Evolutionary conservation across 1,140 invertebrate species (phyloP).

Genomic region (Delia radicum): DNA sequence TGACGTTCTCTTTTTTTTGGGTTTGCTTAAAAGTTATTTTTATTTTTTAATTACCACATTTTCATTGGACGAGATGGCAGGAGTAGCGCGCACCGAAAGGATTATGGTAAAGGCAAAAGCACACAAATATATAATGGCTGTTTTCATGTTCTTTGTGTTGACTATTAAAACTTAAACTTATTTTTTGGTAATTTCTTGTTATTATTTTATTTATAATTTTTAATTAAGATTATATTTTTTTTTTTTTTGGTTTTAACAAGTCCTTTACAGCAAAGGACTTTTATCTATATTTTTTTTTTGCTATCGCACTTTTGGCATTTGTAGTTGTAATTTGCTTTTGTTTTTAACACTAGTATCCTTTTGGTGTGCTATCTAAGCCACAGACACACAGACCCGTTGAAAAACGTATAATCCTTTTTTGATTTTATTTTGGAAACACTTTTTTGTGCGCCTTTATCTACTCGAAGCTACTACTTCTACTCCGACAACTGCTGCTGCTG

Average conservation of each 20-base stretch:
- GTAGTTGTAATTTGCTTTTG: too few species aligned
- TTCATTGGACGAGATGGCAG: slow-evolving; percentile 39
- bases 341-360: too few species aligned
- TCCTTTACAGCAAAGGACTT: neutral
- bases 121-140: slow-evolving; percentile 23
- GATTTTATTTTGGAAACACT: neutral
- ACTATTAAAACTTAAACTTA: neutral
- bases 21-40: too few species aligned
- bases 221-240: neutral
- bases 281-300: neutral
- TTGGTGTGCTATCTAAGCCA: neutral
- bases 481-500: neutral
- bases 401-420: neutral
- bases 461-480: neutral
- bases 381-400: neutral
- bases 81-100: slow-evolving; percentile 38
- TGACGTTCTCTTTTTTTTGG: too few species aligned
- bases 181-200: slow-evolving; percentile 5
- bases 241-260: neutral
- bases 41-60: slow-evolving; percentile 50
- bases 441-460: neutral
- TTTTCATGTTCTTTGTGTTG: slow-evolving; percentile 23
- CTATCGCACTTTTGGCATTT: neutral
- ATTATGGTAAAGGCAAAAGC: slow-evolving; percentile 35
- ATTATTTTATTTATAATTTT: neutral